Conservation (phyloP, 2,797 vertebrate species). For the Microchirus variegatus region DNA sequence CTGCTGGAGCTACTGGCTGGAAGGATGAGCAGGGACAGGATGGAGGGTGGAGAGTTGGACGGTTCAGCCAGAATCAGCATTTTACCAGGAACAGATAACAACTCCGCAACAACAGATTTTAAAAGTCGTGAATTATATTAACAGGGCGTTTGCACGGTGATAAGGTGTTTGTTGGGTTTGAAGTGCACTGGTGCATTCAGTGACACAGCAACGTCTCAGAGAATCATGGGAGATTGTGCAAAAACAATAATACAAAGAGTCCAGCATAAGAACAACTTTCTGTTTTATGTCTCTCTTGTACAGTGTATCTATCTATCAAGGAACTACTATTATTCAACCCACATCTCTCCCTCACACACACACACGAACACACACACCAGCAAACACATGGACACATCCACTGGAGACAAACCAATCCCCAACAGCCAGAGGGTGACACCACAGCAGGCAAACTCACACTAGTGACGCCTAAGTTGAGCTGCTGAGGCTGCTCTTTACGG, state of each 20-base stretch:
- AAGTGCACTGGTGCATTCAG: neutral
- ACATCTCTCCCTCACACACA: too few relatives aligned
- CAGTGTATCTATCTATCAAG: too few relatives aligned
- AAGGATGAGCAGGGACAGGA: constrained; percentile 16
- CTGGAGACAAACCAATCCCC: constrained; percentile 72
- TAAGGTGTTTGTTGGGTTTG: neutral
- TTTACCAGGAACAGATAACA: constrained; percentile 50
- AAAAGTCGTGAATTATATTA: constrained; percentile 21
- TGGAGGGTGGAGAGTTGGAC: constrained; percentile 42
- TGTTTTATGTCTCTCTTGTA: too few relatives aligned
- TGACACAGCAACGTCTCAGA: too few relatives aligned
- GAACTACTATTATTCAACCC: too few relatives aligned
- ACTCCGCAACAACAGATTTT: constrained; percentile 24
- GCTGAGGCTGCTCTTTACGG: constrained; percentile 76
- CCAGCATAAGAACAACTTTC: too few relatives aligned
- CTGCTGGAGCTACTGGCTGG: constrained; percentile 79
- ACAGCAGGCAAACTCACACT: constrained; percentile 71
- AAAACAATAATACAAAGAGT: too few relatives aligned
- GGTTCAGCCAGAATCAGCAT: constrained; percentile 68
- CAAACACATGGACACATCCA: constrained; percentile 19
- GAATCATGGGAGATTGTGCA: too few relatives aligned
- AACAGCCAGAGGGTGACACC: constrained; percentile 71
- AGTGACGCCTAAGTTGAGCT: constrained; percentile 72
- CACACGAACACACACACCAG: constrained; percentile 6
- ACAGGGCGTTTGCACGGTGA: neutral